Evolutionary conservation across 1,140 invertebrate genomes (phyloP).

Genomic region (Anthonomus grandis): DNA sequence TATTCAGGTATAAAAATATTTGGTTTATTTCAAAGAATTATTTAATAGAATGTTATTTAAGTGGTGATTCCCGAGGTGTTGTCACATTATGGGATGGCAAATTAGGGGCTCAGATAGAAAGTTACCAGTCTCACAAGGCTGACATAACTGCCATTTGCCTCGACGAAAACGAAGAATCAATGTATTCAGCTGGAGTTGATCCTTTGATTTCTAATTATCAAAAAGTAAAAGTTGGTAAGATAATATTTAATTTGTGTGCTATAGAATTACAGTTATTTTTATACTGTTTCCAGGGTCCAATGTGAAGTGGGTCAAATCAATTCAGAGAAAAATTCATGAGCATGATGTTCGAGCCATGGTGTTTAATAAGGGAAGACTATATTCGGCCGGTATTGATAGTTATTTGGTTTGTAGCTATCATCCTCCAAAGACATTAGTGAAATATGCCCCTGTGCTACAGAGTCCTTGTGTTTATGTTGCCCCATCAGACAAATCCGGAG

Average conservation of each 20-base stretch:
- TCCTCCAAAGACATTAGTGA: constrained; percentile 62
- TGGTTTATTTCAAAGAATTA: not conserved
- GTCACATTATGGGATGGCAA: constrained; percentile 85
- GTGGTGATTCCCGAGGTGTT: constrained; percentile 83
- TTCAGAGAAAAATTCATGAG: constrained; percentile 73
- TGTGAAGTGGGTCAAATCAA: constrained; percentile 74
- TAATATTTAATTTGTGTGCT: not conserved
- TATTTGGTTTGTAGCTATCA: constrained; percentile 66
- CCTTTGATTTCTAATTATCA: constrained; percentile 70
- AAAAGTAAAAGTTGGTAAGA: constrained; percentile 53
- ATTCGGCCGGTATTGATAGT: constrained; percentile 77
- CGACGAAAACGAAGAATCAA: constrained; percentile 64
- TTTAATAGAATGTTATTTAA: constrained; percentile 38
- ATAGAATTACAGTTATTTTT: no score
- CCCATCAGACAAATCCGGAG: no score
- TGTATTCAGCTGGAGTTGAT: constrained; percentile 81
- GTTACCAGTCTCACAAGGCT: constrained; percentile 70
- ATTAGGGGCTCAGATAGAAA: constrained; percentile 71
- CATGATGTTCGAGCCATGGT: constrained; percentile 78
- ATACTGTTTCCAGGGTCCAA: constrained; percentile 52
- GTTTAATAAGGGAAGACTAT: constrained; percentile 61
- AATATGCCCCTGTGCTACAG: constrained; percentile 69
- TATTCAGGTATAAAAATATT: constrained; percentile 53
- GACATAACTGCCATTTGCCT: constrained; percentile 73
- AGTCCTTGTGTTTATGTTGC: constrained; percentile 59